These are phyloP conservation scores for Zophobas atratus DNA, from an alignment of 1,140 invertebrate genomes.

Conservation along the genomic window DNA sequence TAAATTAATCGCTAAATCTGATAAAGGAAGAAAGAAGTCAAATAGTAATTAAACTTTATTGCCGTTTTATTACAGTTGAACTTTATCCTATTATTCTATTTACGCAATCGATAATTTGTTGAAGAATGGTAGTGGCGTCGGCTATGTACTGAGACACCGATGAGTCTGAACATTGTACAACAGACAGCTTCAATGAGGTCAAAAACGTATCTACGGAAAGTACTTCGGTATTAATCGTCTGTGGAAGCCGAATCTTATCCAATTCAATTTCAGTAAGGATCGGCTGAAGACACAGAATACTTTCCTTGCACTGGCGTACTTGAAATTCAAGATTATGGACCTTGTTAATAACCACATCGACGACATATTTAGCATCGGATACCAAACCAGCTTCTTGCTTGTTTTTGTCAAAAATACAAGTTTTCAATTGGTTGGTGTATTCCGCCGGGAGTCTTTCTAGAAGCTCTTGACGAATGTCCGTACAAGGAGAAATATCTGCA, in stretches of 20 bases:
- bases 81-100: slow-evolving; percentile 15
- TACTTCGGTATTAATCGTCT: slow-evolving; percentile 14
- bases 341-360: slow-evolving; percentile 4
- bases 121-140: slow-evolving; percentile 20
- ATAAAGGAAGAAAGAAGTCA: neutral
- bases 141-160: neutral
- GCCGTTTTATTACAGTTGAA: neutral
- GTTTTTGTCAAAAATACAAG: neutral
- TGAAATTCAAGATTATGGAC: slow-evolving; percentile 4
- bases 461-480: neutral
- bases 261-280: slow-evolving; percentile 14
- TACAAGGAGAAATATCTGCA: slow-evolving; percentile 12
- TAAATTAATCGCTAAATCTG: too few relatives aligned
- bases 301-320: neutral
- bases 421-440: neutral
- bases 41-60: neutral
- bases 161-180: neutral
- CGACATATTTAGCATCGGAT: neutral
- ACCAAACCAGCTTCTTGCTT: neutral
- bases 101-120: slow-evolving; percentile 15
- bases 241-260: slow-evolving; percentile 14
- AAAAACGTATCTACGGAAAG: neutral
- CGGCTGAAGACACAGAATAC: slow-evolving; percentile 2
- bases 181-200: neutral
- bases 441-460: slow-evolving; percentile 10